Evolutionary conservation across 37 sponge, comb jelly and placozoan genomes (phyloP), one percentile per base, ranked within the genome.

Genomic region (Oscarella lobularis): DNA sequence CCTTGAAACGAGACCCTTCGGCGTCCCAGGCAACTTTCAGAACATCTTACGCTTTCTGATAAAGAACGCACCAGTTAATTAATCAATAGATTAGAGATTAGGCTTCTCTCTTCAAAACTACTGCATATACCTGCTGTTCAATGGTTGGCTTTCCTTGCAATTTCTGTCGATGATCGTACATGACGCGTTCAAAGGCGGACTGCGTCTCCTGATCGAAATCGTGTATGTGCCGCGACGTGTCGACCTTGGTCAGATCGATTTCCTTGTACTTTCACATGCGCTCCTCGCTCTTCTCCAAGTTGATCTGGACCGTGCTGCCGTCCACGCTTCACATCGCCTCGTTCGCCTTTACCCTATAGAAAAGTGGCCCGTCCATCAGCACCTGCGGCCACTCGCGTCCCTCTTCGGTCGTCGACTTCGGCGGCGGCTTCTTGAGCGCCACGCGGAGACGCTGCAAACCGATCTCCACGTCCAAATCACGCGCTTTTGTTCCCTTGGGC

Each of bases 1-100:
- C 97, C 81, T 89, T 92, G 66, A 96, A 96, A 1, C 92, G 97
- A 30, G 97, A 96, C 2, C 97, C 97, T 32, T 87, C 86, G 66
- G 89, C 88, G 85, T 96, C 80, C 95, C 95, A 94, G 5, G 95
- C 95, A 40, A 90, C 83, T 77, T 81, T 80, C 39, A 94, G 75
- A 2, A 94, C 87, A 35, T 87, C 90, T 37, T 85, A 81, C 0
- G 88, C 78, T 78, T 85, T 85, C 88, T 94, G n/a, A n/a, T n/a
- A n/a, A n/a, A n/a, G n/a, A n/a, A n/a, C n/a, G n/a, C n/a, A n/a
- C n/a, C n/a, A n/a, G n/a, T n/a, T n/a, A n/a, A n/a, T n/a, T n/a
- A n/a, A n/a, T n/a, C n/a, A n/a, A n/a, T n/a, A n/a, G n/a, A n/a
- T n/a, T n/a, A n/a, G n/a, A n/a, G n/a, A n/a, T n/a, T n/a, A n/a